phyloP scores from a whole-genome alignment of 2,113 vertebrate genomes.

The Hoplias malabaricus region DNA sequence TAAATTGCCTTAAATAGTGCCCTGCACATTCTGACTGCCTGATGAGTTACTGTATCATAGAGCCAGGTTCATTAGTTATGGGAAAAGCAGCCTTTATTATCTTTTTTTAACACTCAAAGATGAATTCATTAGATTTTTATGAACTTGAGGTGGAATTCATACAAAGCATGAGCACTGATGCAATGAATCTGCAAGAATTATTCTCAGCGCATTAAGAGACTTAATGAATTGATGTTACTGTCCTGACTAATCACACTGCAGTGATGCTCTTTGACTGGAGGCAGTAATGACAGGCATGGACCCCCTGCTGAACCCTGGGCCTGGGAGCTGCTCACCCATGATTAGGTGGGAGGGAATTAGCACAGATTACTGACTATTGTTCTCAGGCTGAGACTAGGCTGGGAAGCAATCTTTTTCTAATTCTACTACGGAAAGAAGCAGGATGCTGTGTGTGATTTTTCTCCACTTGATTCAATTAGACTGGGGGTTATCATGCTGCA shows the following conservation, averaged over 20 bases:
- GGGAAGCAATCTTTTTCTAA: slow-evolving; percentile 69
- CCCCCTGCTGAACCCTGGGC: slow-evolving; percentile 17
- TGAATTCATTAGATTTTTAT: neutral
- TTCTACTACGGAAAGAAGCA: slow-evolving; percentile 36
- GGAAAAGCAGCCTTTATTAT: no score
- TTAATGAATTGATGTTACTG: neutral
- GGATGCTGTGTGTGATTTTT: slow-evolving; percentile 57
- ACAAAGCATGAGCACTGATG: neutral
- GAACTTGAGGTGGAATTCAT: neutral
- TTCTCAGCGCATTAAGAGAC: neutral
- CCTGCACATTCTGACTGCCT: no score
- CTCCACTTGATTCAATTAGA: slow-evolving; percentile 69
- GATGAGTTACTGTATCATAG: no score
- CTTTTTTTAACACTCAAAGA: neutral
- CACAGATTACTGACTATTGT: slow-evolving; percentile 68
- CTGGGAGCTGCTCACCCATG: slow-evolving; percentile 50
- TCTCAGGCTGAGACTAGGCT: slow-evolving; percentile 50
- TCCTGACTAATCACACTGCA: neutral
- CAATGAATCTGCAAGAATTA: neutral
- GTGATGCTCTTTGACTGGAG: neutral
- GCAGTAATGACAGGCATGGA: slow-evolving; percentile 20
- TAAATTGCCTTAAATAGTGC: no score
- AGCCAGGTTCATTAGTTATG: no score
- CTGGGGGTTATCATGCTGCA: slow-evolving; percentile 53
- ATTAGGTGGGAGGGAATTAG: slow-evolving; percentile 69